Evolutionary conservation across 2,113 vertebrate species (phyloP), one percentile per base, ranked within the genome.

Genomic region (Syngnathus floridae): DNA sequence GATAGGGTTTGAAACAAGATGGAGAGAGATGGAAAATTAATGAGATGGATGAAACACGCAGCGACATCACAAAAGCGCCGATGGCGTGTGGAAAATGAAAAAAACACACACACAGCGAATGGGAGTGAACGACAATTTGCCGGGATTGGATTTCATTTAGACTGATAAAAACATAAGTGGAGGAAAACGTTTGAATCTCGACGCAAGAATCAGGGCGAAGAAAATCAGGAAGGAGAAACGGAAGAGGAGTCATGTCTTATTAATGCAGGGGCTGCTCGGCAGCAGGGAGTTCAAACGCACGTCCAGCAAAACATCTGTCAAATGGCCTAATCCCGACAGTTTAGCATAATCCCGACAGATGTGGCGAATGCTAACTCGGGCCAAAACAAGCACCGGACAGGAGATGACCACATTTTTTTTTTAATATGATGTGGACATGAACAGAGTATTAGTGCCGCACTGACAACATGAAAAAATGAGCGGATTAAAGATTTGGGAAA

Each of bases 321-420:
- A 82, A 89, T 79, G 78, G 81, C 70, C 79, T 90, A 91, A 90
- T 90, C 88, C 87, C 89, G 82, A 88, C 62, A 84, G 78, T 90
- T 90, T 88, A 89, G 75, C 84, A 82, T 88, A 88, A 90, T 81
- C 67, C 78, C 84, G 72, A 74, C 81, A 79, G 76, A 71, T 74
- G 56, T 52, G 26, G 70, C 74, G 79, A 71, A 74, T 70, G 45
- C 71, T 37, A 60, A 63, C 62, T 65, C 66, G 63, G 65, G 64
- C 21, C 70, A 73, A 86, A 71, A 66, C 81, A 70, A 62, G 56
- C 43, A 16, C 22, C 59, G 62, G 62, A 71, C 57, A 64, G 58
- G 48, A 65, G 75, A 69, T 70, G 36, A 60, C 57, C 55, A 56
- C 54, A 10, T 62, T 57, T 38, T 65, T 74, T 49, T 13, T 14